These are phyloP conservation scores for Heloderma charlesbogerti DNA, from an alignment of 2,113 vertebrate genomes.

Conservation along the genomic window DNA sequence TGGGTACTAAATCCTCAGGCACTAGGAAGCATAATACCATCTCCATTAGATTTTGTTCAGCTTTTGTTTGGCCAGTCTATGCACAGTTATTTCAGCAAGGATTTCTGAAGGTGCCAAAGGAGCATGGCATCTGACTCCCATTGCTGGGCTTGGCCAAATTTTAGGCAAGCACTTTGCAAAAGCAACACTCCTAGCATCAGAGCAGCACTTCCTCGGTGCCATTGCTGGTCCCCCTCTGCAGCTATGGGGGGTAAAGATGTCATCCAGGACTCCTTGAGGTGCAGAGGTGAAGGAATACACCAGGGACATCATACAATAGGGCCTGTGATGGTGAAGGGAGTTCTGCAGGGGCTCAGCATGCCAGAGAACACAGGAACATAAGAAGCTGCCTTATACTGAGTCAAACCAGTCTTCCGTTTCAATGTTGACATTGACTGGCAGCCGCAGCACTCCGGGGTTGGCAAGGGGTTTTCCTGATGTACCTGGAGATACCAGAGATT, in stretches of 20 bases:
- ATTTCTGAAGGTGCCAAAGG: slow-evolving; percentile 2
- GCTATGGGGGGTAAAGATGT: background rate
- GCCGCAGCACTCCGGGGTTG: too few species aligned
- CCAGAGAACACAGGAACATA: too few species aligned
- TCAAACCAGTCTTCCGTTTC: too few species aligned
- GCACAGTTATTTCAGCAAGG: background rate
- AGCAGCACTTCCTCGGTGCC: background rate
- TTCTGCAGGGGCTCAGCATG: background rate
- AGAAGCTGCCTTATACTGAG: too few species aligned
- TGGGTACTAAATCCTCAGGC: slow-evolving; percentile 25
- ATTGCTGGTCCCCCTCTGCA: background rate
- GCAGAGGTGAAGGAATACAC: background rate
- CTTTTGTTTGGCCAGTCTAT: background rate
- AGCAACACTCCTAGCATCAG: too few species aligned
- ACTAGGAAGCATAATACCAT: background rate
- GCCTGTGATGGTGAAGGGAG: background rate
- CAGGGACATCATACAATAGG: background rate
- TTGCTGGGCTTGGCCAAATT: background rate
- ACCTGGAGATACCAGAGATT: too few species aligned
- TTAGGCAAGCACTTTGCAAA: background rate
- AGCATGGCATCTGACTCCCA: background rate
- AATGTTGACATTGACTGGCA: too few species aligned
- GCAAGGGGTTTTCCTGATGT: too few species aligned
- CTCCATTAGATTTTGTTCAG: slow-evolving; percentile 13
- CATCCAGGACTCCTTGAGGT: background rate